Evolutionary conservation across 1,140 invertebrate species (phyloP), one percentile per base, ranked within the genome.

Genomic region (Penaeus chinensis): DNA sequence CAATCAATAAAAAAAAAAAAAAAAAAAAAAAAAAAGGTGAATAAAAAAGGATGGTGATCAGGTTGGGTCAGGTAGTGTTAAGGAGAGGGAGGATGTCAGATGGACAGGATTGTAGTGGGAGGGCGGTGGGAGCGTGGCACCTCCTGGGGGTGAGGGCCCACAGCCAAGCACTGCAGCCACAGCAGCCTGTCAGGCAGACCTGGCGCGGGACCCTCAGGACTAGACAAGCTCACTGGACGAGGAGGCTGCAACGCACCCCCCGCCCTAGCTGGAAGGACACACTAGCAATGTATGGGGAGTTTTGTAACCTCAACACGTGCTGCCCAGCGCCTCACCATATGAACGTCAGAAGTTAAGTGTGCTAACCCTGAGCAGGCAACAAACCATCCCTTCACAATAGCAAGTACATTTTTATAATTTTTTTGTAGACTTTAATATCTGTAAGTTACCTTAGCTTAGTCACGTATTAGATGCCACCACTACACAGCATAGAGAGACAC

Each of bases 321-420:
- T 79, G 77, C 77, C 47, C 61, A 24, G 47, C 47, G 37, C 77
- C 47, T 42, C 79, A 81, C 62, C 83, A 84, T 54, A 62, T 84
- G 42, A 76, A 84, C 32, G 54, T 84, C 69, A 78, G 61, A 65
- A 76, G 60, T 62, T 74, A 77, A 76, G 80, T 77, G 80, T 66
- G 77, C 71, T 76, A 81, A 87, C 88, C 82, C 88, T 89, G 88
- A 85, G 82, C 82, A 88, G 81, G 76, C 81, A 88, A 88, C 81
- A 81, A 71, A 84, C 88, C 83, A 82, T 77, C 88, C 88, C 88
- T 80, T 89, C 74, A 85, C 62, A 62, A 83, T 85, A 89, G 77
- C 77, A 84, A 84, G 74, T 89, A 81, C 76, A 79, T 54, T 79
- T 89, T 81, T 84, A 79, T 80, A 74, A 74, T 37, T 74, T 82